phyloP scores from a whole-genome alignment of 2,888 invertebrate species.

The Imbricaverruca yamaguchii region DNA sequence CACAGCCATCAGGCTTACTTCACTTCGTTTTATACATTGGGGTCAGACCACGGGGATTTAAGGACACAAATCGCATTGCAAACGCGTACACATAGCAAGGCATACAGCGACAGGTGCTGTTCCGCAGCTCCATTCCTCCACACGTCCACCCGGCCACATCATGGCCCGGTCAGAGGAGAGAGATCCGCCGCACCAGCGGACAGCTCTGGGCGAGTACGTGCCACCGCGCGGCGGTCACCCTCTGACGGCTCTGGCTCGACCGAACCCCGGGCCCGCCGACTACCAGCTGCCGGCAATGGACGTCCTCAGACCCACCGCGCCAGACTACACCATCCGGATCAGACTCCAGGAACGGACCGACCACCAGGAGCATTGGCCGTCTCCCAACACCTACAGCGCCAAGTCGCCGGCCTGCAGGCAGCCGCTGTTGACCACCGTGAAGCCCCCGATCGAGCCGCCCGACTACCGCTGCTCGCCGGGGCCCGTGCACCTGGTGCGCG shows the following conservation, averaged over 20 bases:
- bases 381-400: background rate
- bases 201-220: background rate
- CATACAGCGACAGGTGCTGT: background rate
- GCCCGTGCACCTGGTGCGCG: background rate
- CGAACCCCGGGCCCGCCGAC: background rate
- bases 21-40: too few species aligned
- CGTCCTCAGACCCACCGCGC: background rate
- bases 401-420: background rate
- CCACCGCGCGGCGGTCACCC: background rate
- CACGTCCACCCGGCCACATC: too few species aligned
- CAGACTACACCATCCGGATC: background rate
- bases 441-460: background rate
- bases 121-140: background rate
- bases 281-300: background rate
- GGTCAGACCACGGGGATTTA: too few species aligned
- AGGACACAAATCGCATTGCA: too few species aligned
- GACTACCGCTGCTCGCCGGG: slow-evolving; percentile 15
- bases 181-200: background rate
- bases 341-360: background rate
- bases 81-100: too few species aligned
- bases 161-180: too few species aligned
- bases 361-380: background rate
- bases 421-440: background rate
- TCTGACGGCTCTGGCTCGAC: background rate
- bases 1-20: too few species aligned